Conservation (phyloP, 2,888 invertebrate genomes). For the Noctuana brunneofusca region DNA sequence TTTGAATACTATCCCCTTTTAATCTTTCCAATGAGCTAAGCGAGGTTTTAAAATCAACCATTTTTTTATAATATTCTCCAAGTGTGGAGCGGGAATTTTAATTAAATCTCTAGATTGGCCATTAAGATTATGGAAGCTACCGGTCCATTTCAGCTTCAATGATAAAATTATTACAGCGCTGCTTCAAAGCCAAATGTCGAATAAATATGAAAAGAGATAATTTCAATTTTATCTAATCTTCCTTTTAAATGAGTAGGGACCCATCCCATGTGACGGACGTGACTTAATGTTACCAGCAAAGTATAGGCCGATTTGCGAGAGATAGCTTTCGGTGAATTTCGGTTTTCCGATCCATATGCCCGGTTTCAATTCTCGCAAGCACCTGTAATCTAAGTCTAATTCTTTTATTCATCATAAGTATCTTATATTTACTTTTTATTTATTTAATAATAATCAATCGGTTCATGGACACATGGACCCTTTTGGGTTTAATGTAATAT, state of each 20-base stretch:
- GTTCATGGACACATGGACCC: too few relatives aligned
- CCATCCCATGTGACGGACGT: neutral
- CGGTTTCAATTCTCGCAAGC: too few relatives aligned
- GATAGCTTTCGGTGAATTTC: too few relatives aligned
- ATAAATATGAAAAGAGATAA: conserved; percentile 11
- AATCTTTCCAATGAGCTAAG: conserved; percentile 36
- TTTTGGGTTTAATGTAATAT: too few relatives aligned
- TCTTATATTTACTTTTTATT: too few relatives aligned
- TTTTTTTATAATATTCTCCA: conserved; percentile 37
- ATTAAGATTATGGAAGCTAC: conserved; percentile 40
- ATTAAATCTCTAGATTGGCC: conserved; percentile 42
- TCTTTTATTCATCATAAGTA: too few relatives aligned
- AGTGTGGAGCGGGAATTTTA: conserved; percentile 39
- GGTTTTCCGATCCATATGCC: too few relatives aligned
- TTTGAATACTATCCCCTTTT: conserved; percentile 31
- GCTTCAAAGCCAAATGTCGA: conserved; percentile 19
- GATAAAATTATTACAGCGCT: conserved; percentile 29
- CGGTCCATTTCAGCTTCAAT: conserved; percentile 26
- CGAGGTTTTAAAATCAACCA: conserved; percentile 35
- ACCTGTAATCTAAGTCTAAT: too few relatives aligned
- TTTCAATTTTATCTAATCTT: neutral
- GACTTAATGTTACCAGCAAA: neutral
- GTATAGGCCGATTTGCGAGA: too few relatives aligned
- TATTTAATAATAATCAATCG: too few relatives aligned
- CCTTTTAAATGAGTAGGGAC: neutral